Evolutionary conservation across 2,888 invertebrate species (phyloP), one percentile per base, ranked within the genome.

Genomic region (Odiellus spinosus): DNA sequence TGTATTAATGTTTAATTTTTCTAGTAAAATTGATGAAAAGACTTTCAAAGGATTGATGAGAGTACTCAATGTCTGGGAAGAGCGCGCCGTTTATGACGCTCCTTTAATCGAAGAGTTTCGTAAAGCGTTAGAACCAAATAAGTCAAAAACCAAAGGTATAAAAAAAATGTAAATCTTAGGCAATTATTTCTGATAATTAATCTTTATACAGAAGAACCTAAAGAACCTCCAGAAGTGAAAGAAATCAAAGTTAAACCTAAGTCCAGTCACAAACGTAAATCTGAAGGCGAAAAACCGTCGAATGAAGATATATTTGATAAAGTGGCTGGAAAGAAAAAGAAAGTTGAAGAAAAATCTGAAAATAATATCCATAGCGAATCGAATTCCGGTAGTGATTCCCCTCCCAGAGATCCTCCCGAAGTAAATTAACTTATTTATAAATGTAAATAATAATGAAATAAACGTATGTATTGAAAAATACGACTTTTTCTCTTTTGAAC

Each of bases 91-190:
- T 3, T 73, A 79, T 53, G 83, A 87, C 56, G 71, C 78, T 44
- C 73, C 78, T 52, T 76, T 80, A 59, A 83, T 95, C 55, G 74
- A 76, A 46, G 82, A 85, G 48, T 85, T 80, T 15, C n/a, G 47
- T n/a, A 33, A 43, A 39, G 47, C 52, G 2, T 46, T 48, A 43
- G 12, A 12, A 3, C 38, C 10, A 26, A 26, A 26, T 26, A 26
- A 26, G 26, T 8, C 26, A 14, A 35, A 14, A 17, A 14, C 10
- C 36, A 43, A 43, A 35, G 8, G 21, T 38, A 42, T 21, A 40
- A 10, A 18, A 33, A 14, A 45, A 40, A n/a, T 40, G 40, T 14
- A 38, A 21, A 19, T 15, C 36, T 8, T 26, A 26, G 26, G 26
- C 26, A 38, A 14, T n/a, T 19, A 26, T 41, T 20, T 32, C 40